Percentiles rank a stretch among this genome's conserved stretches.
Evolutionary conservation across 1,140 invertebrate genomes (phyloP).

Genomic region (Philaenus spumarius): DNA sequence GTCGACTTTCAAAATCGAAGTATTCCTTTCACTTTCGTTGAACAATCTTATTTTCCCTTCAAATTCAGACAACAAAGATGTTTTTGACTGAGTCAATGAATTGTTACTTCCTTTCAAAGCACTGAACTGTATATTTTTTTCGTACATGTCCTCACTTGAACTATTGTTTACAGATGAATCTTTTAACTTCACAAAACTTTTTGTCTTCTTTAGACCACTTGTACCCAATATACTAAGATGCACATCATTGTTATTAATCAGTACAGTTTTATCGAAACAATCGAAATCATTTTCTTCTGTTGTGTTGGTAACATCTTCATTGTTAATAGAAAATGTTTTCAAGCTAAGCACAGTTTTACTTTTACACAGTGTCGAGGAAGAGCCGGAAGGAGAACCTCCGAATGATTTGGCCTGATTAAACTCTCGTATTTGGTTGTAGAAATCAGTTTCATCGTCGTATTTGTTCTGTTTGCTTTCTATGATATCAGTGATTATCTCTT

Average conservation of each 20-base stretch:
- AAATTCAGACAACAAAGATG: not conserved
- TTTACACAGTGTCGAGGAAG: conserved; percentile 2
- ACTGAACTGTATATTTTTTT: not conserved
- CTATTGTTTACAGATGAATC: not conserved
- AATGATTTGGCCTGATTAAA: not conserved
- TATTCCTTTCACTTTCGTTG: no score
- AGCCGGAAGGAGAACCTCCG: not conserved
- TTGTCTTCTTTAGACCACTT: not conserved
- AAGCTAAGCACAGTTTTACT: conserved; percentile 5
- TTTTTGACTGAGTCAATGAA: not conserved
- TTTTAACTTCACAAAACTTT: not conserved
- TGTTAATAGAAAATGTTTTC: conserved; percentile 7
- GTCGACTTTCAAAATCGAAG: conserved; percentile 1
- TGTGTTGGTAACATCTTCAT: not conserved
- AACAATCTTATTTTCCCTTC: not conserved
- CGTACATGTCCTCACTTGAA: not conserved
- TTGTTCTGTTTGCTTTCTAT: not conserved
- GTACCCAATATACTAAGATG: not conserved
- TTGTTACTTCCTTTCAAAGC: no score
- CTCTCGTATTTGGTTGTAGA: not conserved
- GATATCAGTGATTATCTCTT: not conserved
- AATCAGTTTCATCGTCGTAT: not conserved
- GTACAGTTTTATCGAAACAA: not conserved
- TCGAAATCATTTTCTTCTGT: not conserved
- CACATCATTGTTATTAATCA: not conserved